These are phyloP conservation scores for Podarcis cretensis DNA, from an alignment of 2,113 vertebrate species.

Conservation along the genomic window DNA sequence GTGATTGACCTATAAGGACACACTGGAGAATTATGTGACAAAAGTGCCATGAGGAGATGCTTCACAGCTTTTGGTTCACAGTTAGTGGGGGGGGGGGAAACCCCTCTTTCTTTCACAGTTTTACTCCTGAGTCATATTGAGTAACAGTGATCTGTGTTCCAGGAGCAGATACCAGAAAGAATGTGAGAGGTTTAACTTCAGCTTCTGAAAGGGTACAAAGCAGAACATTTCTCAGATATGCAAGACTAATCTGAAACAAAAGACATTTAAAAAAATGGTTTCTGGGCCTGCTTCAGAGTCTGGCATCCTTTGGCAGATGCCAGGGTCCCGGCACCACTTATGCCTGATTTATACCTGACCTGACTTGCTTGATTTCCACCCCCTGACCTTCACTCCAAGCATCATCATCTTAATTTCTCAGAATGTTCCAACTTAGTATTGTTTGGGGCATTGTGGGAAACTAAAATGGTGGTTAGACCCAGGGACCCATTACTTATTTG, in stretches of 20 bases:
- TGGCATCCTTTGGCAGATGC: too few relatives aligned
- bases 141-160: rapidly evolving
- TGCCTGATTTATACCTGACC: too few relatives aligned
- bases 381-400: not conserved
- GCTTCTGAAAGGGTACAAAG: not conserved
- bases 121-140: not conserved
- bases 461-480: not conserved
- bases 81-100: not conserved
- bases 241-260: not conserved
- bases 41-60: not conserved
- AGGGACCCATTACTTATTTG: not conserved
- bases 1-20: not conserved
- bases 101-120: not conserved
- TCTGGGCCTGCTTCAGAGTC: too few relatives aligned
- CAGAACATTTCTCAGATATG: not conserved
- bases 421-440: not conserved
- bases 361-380: too few relatives aligned
- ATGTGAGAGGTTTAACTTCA: not conserved
- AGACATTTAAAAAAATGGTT: not conserved
- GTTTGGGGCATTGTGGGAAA: not conserved
- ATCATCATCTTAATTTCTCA: too few relatives aligned
- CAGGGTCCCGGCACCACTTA: not conserved
- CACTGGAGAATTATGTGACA: not conserved
- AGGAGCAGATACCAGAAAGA: not conserved
- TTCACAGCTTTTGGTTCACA: not conserved